Base-by-base conservation (phyloP, 2,113 vertebrate species). In the Callopanchax toddi region DNA sequence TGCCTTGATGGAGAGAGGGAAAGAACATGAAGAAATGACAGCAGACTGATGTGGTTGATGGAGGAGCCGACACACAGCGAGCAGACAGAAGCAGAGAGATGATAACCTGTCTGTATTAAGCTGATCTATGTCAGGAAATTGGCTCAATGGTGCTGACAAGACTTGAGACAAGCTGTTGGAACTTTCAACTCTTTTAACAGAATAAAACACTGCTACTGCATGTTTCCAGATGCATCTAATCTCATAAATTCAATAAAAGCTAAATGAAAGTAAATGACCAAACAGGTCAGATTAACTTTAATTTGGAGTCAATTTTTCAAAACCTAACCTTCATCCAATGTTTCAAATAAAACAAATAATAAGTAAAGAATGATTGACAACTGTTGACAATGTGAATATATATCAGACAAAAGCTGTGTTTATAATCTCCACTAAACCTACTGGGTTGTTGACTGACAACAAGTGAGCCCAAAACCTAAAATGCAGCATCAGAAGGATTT, bases 91-190 rank as follows among this genome's bases (percentile, higher is more conserved):
- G 42, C 48, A n/a, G 23, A 42, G 58, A 67, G 67, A 74, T 54
- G 75, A 82, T 60, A 68, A 37, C 76, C 23, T 34, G 55, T 60
- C 68, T 74, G 62, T 48, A 66, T 81, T 66, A 78, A 79, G 68
- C 62, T 71, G 65, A 63, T 76, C 72, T 20, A 32, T 53, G 65
- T 69, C 81, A 76, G 77, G 77, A 84, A 81, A 78, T 86, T 80
- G 67, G 59, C 69, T 50, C 32, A 12, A 45, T 2, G 61, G 50
- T 32, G n/a, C 71, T 43, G 56, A 76, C 71, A 77, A 76, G 36
- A 48, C 55, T 34, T 29, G 29, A 58, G 60, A 66, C 44, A 25
- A 53, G 11, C 59, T 51, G 62, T 78, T 56, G 57, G 46, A 60
- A 39, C 34, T 46, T 45, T 43, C 37, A 37, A 39, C 46, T 5